Percentiles rank a stretch among this genome's conserved stretches.
These are phyloP conservation scores for Polymixis lichenea DNA, from an alignment of 2,888 invertebrate genomes.

Conservation along the genomic window DNA sequence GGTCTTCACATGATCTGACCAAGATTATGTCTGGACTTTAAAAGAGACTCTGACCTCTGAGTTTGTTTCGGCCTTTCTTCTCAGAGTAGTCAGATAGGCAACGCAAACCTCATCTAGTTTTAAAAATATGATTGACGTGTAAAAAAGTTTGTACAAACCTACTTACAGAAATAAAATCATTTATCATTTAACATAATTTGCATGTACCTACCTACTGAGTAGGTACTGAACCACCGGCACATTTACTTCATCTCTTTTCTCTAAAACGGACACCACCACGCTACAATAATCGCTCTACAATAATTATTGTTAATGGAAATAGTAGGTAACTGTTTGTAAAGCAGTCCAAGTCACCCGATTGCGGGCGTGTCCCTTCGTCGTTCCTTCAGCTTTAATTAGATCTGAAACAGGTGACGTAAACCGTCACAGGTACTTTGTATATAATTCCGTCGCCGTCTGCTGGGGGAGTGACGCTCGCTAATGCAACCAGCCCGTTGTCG, in stretches of 20 bases:
- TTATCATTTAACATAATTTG: background rate
- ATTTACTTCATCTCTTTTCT: background rate
- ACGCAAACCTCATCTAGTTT: too few species aligned
- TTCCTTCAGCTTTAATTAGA: conserved; percentile 50
- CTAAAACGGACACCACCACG: background rate
- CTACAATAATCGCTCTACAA: conserved; percentile 2
- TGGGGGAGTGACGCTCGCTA: conserved; percentile 60
- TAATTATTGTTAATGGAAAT: conserved; percentile 1
- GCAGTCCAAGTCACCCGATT: background rate
- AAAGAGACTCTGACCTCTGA: too few species aligned
- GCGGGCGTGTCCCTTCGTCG: background rate
- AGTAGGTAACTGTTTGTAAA: conserved; percentile 3
- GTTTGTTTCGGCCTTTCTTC: too few species aligned
- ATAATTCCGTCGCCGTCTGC: conserved; percentile 38
- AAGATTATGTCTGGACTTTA: too few species aligned
- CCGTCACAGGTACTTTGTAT: conserved; percentile 26
- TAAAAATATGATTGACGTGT: too few species aligned
- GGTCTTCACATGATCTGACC: too few species aligned
- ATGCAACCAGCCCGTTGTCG: conserved; percentile 55
- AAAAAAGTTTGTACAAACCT: too few species aligned
- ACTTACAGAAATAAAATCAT: too few species aligned
- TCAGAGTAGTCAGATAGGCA: too few species aligned
- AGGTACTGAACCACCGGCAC: background rate
- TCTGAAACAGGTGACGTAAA: conserved; percentile 37
- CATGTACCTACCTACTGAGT: background rate